These are phyloP conservation scores for Muschampia staudingeri DNA, from an alignment of 2,888 invertebrate species.

Conservation along the genomic window DNA sequence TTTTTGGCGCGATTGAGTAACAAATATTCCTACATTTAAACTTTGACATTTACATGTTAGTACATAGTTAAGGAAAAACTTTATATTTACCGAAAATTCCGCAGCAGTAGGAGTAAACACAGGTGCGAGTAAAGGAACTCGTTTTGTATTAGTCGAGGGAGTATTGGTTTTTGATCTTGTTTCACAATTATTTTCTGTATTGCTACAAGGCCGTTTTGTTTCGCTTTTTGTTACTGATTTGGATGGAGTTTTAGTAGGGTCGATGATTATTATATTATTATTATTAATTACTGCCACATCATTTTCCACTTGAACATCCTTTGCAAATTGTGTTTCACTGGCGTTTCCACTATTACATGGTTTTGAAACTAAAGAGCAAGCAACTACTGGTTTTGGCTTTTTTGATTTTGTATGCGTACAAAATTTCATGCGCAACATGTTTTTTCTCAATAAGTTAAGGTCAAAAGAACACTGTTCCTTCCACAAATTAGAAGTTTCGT, in stretches of 20 bases:
- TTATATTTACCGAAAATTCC: neutral
- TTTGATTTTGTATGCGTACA: neutral
- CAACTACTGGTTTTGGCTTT: neutral
- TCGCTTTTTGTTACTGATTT: neutral
- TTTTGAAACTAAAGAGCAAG: neutral
- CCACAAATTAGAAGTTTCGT: neutral
- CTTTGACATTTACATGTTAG: too few species aligned
- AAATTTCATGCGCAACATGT: neutral
- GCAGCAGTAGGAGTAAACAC: constrained; percentile 3
- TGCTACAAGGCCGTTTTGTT: neutral
- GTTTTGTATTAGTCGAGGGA: neutral
- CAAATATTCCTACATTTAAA: too few species aligned
- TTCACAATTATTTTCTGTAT: neutral
- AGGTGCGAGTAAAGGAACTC: constrained; percentile 1
- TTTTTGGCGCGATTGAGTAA: too few species aligned
- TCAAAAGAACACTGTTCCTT: constrained; percentile 6
- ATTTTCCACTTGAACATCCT: neutral
- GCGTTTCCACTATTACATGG: neutral
- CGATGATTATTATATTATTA: too few species aligned
- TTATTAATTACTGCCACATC: too few species aligned
- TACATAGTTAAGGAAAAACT: neutral
- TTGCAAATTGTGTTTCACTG: neutral
- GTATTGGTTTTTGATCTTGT: neutral
- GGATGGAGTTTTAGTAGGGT: neutral
- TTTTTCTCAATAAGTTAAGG: neutral